Conservation (phyloP, 2,888 invertebrate genomes). For the Schrankia costaestrigalis region DNA sequence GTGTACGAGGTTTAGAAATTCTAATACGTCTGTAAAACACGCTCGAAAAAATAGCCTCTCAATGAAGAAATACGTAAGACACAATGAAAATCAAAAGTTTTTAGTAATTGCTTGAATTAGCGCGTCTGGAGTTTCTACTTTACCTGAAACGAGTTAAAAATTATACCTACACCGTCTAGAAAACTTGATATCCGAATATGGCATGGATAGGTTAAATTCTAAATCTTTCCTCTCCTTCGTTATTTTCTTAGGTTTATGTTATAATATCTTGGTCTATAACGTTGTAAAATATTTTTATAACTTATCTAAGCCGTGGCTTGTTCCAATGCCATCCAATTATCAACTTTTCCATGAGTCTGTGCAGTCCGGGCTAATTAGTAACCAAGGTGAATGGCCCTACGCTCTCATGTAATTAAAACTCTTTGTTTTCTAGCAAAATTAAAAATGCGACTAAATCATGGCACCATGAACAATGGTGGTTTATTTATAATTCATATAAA, state of each 20-base stretch:
- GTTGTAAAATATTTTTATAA: constrained; percentile 14
- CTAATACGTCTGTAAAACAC: no score
- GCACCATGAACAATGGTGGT: constrained; percentile 34
- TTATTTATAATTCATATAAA: constrained; percentile 55
- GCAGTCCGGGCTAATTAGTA: constrained; percentile 29
- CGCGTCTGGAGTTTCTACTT: constrained; percentile 19
- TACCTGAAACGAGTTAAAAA: constrained; percentile 12
- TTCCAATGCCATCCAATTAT: constrained; percentile 27
- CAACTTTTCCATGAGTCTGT: constrained; percentile 25
- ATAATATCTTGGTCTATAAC: constrained; percentile 3
- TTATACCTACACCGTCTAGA: constrained; percentile 11
- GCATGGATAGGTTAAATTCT: no score
- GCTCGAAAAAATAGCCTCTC: no score
- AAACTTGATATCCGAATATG: constrained; percentile 12
- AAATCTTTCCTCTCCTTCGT: no score
- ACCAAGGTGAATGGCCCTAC: constrained; percentile 41
- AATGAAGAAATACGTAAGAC: no score
- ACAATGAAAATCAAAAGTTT: no score
- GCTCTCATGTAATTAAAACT: constrained; percentile 36
- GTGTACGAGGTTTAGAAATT: no score
- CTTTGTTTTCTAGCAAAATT: constrained; percentile 46
- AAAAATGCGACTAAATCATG: constrained; percentile 46
- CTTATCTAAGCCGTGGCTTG: constrained; percentile 8
- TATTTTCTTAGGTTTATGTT: no score
- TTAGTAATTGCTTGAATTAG: constrained; percentile 23